Conservation (phyloP, 23 tunicate genomes). For the Phallusia fumigata region DNA sequence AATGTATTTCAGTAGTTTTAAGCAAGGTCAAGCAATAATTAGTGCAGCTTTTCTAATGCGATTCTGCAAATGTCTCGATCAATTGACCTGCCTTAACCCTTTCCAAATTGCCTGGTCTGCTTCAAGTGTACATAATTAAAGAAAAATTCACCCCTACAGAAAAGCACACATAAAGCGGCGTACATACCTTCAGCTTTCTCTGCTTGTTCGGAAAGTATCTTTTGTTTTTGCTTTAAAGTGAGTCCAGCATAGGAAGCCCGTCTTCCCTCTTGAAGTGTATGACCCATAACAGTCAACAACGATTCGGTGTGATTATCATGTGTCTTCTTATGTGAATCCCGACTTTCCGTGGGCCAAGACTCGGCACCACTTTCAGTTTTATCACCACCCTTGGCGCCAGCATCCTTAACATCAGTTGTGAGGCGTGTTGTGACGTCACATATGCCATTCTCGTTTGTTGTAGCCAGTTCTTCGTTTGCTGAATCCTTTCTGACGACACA, state of each 20-base stretch:
- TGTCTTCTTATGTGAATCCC: not conserved
- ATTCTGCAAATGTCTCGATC: too few relatives aligned
- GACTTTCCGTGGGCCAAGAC: not conserved
- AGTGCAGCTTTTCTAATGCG: too few relatives aligned
- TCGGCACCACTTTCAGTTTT: not conserved
- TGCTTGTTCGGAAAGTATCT: not conserved
- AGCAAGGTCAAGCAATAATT: too few relatives aligned
- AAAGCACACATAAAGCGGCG: too few relatives aligned
- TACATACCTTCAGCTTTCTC: not conserved
- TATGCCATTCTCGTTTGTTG: not conserved
- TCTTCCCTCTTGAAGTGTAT: slow-evolving; percentile 15
- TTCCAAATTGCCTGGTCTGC: too few relatives aligned
- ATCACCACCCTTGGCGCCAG: slow-evolving; percentile 25
- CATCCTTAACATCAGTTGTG: not conserved
- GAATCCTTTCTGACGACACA: slow-evolving; percentile 8
- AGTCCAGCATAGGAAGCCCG: slow-evolving; percentile 49
- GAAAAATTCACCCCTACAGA: too few relatives aligned
- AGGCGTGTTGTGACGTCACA: slow-evolving; percentile 20
- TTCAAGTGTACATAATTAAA: too few relatives aligned
- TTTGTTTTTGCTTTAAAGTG: slow-evolving; percentile 17
- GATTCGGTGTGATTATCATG: not conserved
- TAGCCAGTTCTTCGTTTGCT: not conserved
- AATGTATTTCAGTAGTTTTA: too few relatives aligned
- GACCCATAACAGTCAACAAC: not conserved
- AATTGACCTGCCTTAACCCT: too few relatives aligned